Conservation (phyloP, 2,797 vertebrate species). For the Lithobates pipiens region DNA sequence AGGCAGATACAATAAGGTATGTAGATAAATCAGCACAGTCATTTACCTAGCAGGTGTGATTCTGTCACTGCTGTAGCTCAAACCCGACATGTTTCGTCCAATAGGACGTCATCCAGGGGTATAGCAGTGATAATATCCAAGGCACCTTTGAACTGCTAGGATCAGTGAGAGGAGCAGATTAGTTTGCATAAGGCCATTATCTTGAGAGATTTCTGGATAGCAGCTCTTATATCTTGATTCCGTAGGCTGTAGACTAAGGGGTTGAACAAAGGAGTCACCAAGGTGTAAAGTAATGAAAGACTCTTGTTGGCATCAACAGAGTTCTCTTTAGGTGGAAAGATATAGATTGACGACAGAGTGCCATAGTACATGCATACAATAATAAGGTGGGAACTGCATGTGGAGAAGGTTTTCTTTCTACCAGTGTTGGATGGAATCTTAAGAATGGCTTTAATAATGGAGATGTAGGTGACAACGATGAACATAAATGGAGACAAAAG, state of each 20-base stretch:
- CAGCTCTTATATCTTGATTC: slow-evolving; percentile 6
- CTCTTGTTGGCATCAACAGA: slow-evolving; percentile 1
- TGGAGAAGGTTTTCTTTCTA: slow-evolving; percentile 21
- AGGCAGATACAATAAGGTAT: too few relatives aligned
- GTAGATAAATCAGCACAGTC: too few relatives aligned
- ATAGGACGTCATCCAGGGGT: too few relatives aligned
- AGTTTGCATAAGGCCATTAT: too few relatives aligned
- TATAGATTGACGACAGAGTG: slow-evolving; percentile 5
- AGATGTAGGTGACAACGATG: slow-evolving; percentile 5
- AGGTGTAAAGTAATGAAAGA: not conserved
- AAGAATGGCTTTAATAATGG: not conserved
- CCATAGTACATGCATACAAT: slow-evolving; percentile 9
- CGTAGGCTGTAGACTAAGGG: slow-evolving; percentile 9
- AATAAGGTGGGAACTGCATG: slow-evolving; percentile 21
- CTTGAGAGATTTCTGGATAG: not conserved
- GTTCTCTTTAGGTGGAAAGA: slow-evolving; percentile 14
- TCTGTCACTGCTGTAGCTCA: too few relatives aligned
- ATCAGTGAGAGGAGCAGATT: too few relatives aligned
- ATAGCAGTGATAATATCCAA: too few relatives aligned
- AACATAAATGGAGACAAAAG: slow-evolving; percentile 9
- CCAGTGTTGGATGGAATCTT: not conserved
- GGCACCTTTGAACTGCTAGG: too few relatives aligned
- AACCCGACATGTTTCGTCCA: too few relatives aligned
- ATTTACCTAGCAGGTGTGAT: too few relatives aligned
- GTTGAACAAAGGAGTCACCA: slow-evolving; percentile 24